Evolutionary conservation across 2,113 vertebrate species (phyloP).

Genomic region (Eurypyga helias): DNA sequence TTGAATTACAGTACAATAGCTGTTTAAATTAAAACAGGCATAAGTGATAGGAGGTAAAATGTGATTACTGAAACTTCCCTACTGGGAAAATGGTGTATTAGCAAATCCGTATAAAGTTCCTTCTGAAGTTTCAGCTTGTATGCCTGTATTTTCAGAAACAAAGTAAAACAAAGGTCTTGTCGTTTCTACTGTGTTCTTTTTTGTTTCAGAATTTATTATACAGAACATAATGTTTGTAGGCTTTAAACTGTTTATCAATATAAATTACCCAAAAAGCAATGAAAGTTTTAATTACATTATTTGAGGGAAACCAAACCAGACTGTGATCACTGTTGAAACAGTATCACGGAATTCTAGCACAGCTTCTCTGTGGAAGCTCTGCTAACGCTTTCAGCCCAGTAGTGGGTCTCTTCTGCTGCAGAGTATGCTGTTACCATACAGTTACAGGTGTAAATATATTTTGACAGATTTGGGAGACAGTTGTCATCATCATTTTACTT

Average conservation of each 20-base stretch:
- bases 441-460: slow-evolving; percentile 8
- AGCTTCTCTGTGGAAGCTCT: not conserved
- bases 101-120: not conserved
- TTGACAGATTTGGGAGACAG: not conserved
- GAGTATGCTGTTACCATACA: not conserved
- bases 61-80: not conserved
- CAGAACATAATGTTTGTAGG: fast-evolving
- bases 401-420: not conserved
- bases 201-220: not conserved
- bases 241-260: not conserved
- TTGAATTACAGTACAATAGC: not conserved
- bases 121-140: not conserved
- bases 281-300: not conserved
- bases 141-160: not conserved
- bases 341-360: not conserved
- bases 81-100: not conserved
- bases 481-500: not conserved
- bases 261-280: not conserved
- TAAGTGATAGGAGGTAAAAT: not conserved
- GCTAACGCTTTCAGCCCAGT: not conserved
- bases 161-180: not conserved
- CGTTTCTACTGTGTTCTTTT: not conserved
- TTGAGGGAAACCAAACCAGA: not conserved
- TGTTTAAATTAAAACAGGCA: not conserved
- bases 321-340: not conserved